Evolutionary conservation across 2,113 vertebrate genomes (phyloP).

Genomic region (Apeltes quadracus): DNA sequence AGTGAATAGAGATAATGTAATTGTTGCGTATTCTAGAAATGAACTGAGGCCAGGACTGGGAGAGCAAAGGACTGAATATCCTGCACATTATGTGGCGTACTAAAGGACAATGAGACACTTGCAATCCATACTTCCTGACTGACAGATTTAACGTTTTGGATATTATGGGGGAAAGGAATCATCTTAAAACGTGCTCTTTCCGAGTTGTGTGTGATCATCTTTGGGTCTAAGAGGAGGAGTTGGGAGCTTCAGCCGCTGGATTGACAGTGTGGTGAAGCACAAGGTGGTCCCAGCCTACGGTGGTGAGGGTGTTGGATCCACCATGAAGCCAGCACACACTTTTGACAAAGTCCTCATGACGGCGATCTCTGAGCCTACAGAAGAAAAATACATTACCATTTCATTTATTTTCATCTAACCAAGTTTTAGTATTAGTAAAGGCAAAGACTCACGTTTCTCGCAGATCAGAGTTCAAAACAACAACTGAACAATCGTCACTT

Average conservation of each 20-base stretch:
- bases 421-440: neutral
- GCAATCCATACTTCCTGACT: conserved; percentile 6
- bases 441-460: conserved; percentile 87
- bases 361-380: conserved; percentile 84
- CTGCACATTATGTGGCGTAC: neutral
- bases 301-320: conserved; percentile 86
- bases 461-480: conserved; percentile 86
- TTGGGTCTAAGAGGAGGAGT: conserved; percentile 50
- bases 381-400: conserved; percentile 13
- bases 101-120: conserved; percentile 6
- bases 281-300: conserved; percentile 95
- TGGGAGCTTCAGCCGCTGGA: conserved; percentile 24
- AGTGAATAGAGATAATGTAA: neutral
- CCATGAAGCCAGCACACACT: conserved; percentile 89
- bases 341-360: conserved; percentile 91
- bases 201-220: neutral
- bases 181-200: neutral
- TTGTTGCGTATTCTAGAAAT: neutral
- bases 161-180: neutral
- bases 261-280: conserved; percentile 89
- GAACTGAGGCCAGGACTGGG: neutral
- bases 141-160: neutral
- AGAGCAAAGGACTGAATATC: neutral
- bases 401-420: neutral
- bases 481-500: conserved; percentile 92